phyloP scores from a whole-genome alignment of 2,113 vertebrate genomes.

The Podarcis cretensis region DNA sequence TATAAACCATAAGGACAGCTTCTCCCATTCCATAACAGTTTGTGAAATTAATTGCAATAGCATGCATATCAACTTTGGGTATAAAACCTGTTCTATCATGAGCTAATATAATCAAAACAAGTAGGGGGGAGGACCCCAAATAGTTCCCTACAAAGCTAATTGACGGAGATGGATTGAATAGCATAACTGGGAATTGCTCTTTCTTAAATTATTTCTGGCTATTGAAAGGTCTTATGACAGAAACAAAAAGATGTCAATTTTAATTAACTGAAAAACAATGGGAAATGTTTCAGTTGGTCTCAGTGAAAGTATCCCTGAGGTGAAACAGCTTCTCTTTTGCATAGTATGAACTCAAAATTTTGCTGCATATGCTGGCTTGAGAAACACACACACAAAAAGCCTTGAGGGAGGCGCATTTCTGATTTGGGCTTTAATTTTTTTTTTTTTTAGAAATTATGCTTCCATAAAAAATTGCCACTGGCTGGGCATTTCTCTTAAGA shows the following conservation, averaged over 20 bases:
- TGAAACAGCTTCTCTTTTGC: background rate
- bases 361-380: no score
- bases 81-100: conserved; percentile 40
- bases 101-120: conserved; percentile 48
- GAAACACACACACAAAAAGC: background rate
- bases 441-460: background rate
- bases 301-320: background rate
- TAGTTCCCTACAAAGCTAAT: conserved; percentile 52
- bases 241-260: conserved; percentile 29
- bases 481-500: background rate
- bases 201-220: conserved; percentile 44
- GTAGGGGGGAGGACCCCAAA: conserved; percentile 16
- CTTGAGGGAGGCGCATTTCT: background rate
- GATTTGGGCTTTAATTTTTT: background rate
- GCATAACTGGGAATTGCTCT: conserved; percentile 51
- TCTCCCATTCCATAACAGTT: conserved; percentile 70
- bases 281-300: background rate
- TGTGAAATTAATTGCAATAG: conserved; percentile 71
- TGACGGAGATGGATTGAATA: conserved; percentile 61
- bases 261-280: background rate
- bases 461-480: background rate
- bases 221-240: conserved; percentile 5
- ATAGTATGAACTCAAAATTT: background rate
- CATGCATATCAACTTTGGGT: conserved; percentile 43
- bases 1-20: conserved; percentile 66